Evolutionary conservation across 2,797 vertebrate species (phyloP).

Genomic region (Propithecus perrieri): DNA sequence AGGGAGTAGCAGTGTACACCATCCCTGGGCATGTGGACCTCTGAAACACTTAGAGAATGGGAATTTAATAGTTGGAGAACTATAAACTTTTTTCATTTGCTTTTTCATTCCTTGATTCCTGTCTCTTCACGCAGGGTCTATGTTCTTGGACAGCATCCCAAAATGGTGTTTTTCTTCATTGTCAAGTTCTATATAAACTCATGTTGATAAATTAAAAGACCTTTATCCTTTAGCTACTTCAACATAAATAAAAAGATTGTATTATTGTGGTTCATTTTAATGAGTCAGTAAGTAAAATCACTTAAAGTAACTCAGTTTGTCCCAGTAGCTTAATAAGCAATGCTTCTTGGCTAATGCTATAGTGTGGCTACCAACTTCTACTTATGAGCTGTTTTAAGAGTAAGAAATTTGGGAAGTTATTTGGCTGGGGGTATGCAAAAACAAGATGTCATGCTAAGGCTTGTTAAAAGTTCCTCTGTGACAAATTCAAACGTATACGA

Average conservation of each 20-base stretch:
- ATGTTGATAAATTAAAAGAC: slow-evolving; percentile 56
- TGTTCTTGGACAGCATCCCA: slow-evolving; percentile 37
- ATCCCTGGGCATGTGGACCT: background rate
- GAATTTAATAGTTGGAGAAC: background rate
- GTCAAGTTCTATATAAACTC: slow-evolving; percentile 56
- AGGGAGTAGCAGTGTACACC: background rate
- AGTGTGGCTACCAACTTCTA: slow-evolving; percentile 16
- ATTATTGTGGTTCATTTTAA: slow-evolving; percentile 46
- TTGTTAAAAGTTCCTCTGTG: slow-evolving; percentile 59
- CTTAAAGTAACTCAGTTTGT: slow-evolving; percentile 38
- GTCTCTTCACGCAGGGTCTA: slow-evolving; percentile 3
- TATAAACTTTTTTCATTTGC: background rate
- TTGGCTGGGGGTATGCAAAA: slow-evolving; percentile 38
- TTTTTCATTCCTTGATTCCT: background rate
- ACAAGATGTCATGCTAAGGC: slow-evolving; percentile 24
- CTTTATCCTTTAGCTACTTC: slow-evolving; percentile 24
- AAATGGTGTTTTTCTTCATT: slow-evolving; percentile 49
- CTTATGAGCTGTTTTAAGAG: slow-evolving; percentile 55
- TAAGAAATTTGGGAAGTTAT: slow-evolving; percentile 57
- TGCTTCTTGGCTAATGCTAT: background rate
- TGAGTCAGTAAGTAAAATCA: slow-evolving; percentile 54
- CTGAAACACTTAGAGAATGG: background rate
- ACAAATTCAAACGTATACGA: slow-evolving; percentile 66
- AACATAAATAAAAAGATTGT: slow-evolving; percentile 41
- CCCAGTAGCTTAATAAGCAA: slow-evolving; percentile 25